These are phyloP conservation scores for Ophion costatus DNA, from an alignment of 2,888 invertebrate genomes.

Conservation along the genomic window DNA sequence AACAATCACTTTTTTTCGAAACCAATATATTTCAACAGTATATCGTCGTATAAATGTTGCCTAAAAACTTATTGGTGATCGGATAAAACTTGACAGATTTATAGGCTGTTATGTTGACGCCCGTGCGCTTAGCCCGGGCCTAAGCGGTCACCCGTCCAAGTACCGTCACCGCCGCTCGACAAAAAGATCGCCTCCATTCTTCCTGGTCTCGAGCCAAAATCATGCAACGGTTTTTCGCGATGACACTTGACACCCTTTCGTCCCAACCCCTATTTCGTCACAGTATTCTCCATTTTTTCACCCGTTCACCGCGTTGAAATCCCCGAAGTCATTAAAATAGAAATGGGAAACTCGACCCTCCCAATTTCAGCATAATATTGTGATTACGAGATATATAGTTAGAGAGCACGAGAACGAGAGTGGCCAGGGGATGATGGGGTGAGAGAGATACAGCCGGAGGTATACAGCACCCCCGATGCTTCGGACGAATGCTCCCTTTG, in stretches of 20 bases:
- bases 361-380: conserved; percentile 82
- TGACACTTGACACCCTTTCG: conserved; percentile 43
- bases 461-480: conserved; percentile 63
- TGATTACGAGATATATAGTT: conserved; percentile 79
- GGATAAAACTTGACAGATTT: no score
- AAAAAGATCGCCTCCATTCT: background rate
- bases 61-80: no score
- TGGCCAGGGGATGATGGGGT: conserved; percentile 27
- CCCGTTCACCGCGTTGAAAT: conserved; percentile 73
- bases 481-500: conserved; percentile 74
- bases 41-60: no score
- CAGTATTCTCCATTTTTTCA: conserved; percentile 23
- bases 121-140: no score
- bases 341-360: conserved; percentile 80
- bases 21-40: no score
- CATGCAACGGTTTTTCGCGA: conserved; percentile 9
- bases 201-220: background rate
- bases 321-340: conserved; percentile 82
- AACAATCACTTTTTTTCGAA: no score
- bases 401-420: conserved; percentile 52
- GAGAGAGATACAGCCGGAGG: conserved; percentile 9
- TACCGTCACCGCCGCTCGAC: background rate
- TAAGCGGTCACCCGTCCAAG: background rate
- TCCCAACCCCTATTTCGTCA: background rate
- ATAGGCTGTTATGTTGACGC: no score